Evolutionary conservation across 2,888 invertebrate species (phyloP), one percentile per base, ranked within the genome.

Genomic region (Chymomyza amoena): DNA sequence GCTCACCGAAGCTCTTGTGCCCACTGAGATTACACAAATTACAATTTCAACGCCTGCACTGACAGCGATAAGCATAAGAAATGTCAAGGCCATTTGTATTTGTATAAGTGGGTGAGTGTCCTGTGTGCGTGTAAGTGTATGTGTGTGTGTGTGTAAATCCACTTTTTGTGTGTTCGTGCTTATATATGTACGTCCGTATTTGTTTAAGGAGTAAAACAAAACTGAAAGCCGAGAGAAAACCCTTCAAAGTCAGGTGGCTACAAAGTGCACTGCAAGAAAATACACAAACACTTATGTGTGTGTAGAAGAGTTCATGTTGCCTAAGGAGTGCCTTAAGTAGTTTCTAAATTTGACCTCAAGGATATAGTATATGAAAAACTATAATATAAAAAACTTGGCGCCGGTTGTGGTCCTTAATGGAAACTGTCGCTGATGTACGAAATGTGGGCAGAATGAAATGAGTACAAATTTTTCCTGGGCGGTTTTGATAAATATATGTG

Each of bases 11-110:
- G 71, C 71, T 63, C 61, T 64, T 66, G 39, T 18, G 39, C 59
- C 81, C 76, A 78, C 75, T 76, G 79, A 80, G 82, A 84, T 86
- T 84, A 82, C 71, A 82, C 86, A 84, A 85, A 85, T 86, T 81
- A 84, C 86, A 84, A 82, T 87, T 84, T 87, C 84, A 81, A 79
- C 87, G 85, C 80, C 87, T 88, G 88, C 77, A 75, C 73, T 76
- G 76, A 78, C 79, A 75, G 76, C 78, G 87, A 88, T 88, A 88
- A 84, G 85, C 80, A 78, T 79, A 87, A 88, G 79, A 87, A 85
- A 88, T 87, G 84, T 84, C 85, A 88, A 85, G 88, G 85, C 76
- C 87, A 85, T 80, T 79, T 78, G 76, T 84, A 77, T 78, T 70
- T 70, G 16, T 59, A 32, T 64, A 57, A 68, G 16, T 79, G 62